Base-by-base conservation (phyloP, 2,888 invertebrate genomes). In the Lepidochrysops patricia region DNA sequence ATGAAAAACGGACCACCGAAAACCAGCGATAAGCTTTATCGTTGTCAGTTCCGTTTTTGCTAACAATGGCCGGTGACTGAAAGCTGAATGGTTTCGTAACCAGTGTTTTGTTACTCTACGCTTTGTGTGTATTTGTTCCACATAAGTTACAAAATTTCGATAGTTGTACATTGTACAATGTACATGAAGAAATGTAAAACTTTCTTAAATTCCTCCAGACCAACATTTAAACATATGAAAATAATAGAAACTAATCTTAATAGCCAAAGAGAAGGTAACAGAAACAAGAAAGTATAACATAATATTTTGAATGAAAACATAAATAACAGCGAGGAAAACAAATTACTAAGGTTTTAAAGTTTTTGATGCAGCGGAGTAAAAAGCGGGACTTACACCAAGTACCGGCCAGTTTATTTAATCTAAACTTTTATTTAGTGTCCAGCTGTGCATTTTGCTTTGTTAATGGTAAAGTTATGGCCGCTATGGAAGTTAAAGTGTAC, bases 401-500 rank as follows among this genome's bases (percentile, higher is more conserved):
- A 19, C 32, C 19, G 19, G 61, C 61, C 63, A 63, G 63, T 68
- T 67, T 67, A 65, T 68, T 68, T 67, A 67, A 68, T 67, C 65
- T 67, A 63, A 66, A 65, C 66, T 66, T 66, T 63, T 67, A 64
- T 67, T 64, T 66, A 64, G 67, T 65, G 66, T 64, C 67, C 58
- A 60, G 62, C 57, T 67, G 62, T 62, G 64, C 60, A 61, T 66
- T 69, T 66, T 64, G 64, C 64, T 64, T 67, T 61, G 64, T 66
- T 67, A 66, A 67, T 65, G 57, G 63, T 63, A 60, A 65, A 67
- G 65, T 68, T 69, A 67, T 64, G 66, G 63, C 62, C 48, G 43
- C 61, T 65, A 60, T 63, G 64, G 64, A 66, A 69, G 64, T 66
- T 67, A 66, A 69, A 70, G 69, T 68, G 64, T 61, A 66, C 65